Conservation (phyloP, 2,797 vertebrate species). For the Trachops cirrhosus region DNA sequence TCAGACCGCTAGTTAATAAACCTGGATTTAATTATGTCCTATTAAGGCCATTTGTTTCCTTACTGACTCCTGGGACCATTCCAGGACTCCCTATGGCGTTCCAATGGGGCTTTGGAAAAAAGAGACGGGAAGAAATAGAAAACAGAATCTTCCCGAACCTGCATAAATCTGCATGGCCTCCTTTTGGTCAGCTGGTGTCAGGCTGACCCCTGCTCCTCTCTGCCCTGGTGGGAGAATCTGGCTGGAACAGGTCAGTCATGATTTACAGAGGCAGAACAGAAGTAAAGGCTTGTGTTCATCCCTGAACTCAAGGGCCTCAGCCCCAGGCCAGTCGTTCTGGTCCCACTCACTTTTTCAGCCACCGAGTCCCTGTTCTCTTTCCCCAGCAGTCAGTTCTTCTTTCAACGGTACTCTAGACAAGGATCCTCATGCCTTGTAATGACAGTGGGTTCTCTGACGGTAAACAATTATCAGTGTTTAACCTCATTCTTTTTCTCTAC, state of each 20-base stretch:
- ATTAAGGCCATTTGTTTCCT: neutral
- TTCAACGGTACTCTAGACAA: neutral
- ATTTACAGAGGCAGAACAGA: slow-evolving; percentile 25
- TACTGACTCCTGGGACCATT: neutral
- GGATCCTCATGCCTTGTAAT: neutral
- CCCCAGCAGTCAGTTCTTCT: neutral
- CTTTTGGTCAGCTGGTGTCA: slow-evolving; percentile 34
- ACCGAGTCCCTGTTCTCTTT: neutral
- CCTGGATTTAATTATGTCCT: neutral
- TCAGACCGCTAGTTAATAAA: neutral
- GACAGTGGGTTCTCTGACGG: neutral
- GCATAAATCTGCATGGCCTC: slow-evolving; percentile 35
- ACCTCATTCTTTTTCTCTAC: neutral
- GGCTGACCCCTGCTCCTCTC: slow-evolving; percentile 45
- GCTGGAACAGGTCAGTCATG: neutral
- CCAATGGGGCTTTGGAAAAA: neutral
- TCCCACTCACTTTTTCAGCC: neutral
- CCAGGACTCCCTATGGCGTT: neutral
- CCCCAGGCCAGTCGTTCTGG: neutral
- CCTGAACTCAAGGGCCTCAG: neutral
- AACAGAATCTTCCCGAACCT: neutral
- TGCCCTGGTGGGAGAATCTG: neutral
- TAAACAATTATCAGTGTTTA: neutral
- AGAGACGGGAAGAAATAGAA: neutral
- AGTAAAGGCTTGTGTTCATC: neutral